phyloP scores from a whole-genome alignment of 2,888 invertebrate species.

The Sarcophaga rosellei region DNA sequence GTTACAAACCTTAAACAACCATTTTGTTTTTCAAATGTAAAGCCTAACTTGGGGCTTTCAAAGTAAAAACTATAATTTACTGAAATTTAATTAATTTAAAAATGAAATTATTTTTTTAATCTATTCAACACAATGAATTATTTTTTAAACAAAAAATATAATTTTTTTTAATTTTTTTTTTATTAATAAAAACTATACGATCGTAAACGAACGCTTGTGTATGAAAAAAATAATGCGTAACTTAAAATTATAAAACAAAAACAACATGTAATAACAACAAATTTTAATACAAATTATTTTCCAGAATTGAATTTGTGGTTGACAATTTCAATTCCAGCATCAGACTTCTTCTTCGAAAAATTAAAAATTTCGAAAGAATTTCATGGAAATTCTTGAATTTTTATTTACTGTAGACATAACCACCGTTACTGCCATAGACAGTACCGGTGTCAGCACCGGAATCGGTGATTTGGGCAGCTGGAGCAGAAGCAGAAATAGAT shows the following conservation, averaged over 20 bases:
- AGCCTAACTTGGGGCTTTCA: slow-evolving; percentile 22
- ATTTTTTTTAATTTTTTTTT: neutral
- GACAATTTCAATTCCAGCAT: neutral
- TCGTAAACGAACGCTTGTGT: neutral
- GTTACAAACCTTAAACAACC: no score
- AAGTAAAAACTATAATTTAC: no score
- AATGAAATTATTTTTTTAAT: no score
- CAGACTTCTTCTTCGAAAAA: slow-evolving; percentile 12
- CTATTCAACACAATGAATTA: no score
- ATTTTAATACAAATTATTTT: slow-evolving; percentile 26
- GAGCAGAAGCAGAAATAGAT: slow-evolving; percentile 22
- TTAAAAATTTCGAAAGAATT: slow-evolving; percentile 18
- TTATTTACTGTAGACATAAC: slow-evolving; percentile 73
- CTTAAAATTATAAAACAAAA: slow-evolving; percentile 25
- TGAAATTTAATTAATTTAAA: no score
- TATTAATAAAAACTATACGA: slow-evolving; percentile 31
- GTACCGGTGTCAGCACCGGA: slow-evolving; percentile 69
- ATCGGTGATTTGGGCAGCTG: neutral
- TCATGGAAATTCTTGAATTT: slow-evolving; percentile 26
- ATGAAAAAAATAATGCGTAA: slow-evolving; percentile 34
- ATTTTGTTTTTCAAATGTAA: neutral
- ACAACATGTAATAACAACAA: slow-evolving; percentile 26
- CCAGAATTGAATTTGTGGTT: slow-evolving; percentile 6
- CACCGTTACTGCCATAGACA: slow-evolving; percentile 74
- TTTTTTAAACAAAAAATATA: slow-evolving; percentile 13